Evolutionary conservation across 2,888 invertebrate species (phyloP).

Genomic region (Tineola bisselliella): DNA sequence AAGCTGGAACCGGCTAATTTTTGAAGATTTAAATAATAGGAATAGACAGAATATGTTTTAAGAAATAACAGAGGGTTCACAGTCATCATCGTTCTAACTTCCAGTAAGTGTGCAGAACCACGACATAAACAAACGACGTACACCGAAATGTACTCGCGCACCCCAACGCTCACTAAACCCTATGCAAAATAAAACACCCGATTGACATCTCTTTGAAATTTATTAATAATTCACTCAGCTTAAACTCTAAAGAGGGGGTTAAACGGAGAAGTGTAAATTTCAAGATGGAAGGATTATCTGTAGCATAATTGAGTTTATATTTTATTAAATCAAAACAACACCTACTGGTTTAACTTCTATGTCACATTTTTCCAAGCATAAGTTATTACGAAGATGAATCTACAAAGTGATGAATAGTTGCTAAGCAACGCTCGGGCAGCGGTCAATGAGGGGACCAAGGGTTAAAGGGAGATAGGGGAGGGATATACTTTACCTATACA

Average conservation of each 20-base stretch:
- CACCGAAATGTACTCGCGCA: slow-evolving; percentile 64
- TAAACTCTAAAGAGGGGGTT: slow-evolving; percentile 56
- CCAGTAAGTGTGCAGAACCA: slow-evolving; percentile 20
- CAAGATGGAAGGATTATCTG: slow-evolving; percentile 54
- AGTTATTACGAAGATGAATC: too few species aligned
- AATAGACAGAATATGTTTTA: neutral
- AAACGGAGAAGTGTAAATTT: slow-evolving; percentile 33
- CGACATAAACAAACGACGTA: slow-evolving; percentile 61
- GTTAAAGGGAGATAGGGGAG: slow-evolving; percentile 25
- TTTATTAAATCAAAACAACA: neutral
- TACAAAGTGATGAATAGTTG: slow-evolving; percentile 30
- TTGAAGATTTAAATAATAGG: too few species aligned
- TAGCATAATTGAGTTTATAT: slow-evolving; percentile 18
- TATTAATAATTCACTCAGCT: slow-evolving; percentile 65
- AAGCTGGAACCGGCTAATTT: too few species aligned
- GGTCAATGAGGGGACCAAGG: slow-evolving; percentile 36
- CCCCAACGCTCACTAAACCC: slow-evolving; percentile 51
- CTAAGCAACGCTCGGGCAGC: slow-evolving; percentile 58
- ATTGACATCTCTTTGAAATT: slow-evolving; percentile 67
- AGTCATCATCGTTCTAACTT: neutral
- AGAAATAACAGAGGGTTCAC: neutral
- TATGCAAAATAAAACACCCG: slow-evolving; percentile 68
- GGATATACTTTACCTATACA: slow-evolving; percentile 14
- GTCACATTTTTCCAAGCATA: neutral
- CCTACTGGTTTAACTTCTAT: neutral